These are phyloP conservation scores for Leptura quadrifasciata DNA, from an alignment of 2,888 invertebrate genomes.

Conservation along the genomic window DNA sequence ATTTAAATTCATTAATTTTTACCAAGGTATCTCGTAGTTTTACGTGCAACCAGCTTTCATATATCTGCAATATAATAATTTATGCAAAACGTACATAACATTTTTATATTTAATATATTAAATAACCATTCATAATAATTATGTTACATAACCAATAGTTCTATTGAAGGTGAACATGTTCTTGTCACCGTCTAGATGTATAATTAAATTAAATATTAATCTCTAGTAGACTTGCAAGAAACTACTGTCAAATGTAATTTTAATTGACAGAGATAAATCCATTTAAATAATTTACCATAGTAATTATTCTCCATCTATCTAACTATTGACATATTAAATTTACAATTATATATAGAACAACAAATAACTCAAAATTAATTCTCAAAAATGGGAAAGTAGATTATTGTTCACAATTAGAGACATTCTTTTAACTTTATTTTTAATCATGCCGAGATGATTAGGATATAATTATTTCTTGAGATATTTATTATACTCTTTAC, in stretches of 20 bases:
- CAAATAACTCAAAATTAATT: no score
- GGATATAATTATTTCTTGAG: no score
- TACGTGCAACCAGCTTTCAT: no score
- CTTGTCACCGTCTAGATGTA: slow-evolving; percentile 15
- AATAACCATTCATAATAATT: background rate
- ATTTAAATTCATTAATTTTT: no score
- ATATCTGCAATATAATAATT: background rate
- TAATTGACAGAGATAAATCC: background rate
- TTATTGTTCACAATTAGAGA: no score
- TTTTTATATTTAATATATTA: background rate
- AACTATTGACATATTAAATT: background rate
- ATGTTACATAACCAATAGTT: background rate
- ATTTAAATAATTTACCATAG: slow-evolving; percentile 8
- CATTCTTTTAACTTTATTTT: no score
- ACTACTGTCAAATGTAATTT: background rate
- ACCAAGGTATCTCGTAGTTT: no score
- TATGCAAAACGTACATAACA: background rate
- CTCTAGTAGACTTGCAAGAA: slow-evolving; percentile 14
- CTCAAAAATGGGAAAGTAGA: no score
- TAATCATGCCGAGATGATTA: no score
- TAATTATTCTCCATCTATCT: background rate
- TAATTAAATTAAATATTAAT: slow-evolving; percentile 25
- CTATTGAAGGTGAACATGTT: slow-evolving; percentile 28
- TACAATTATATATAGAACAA: no score
- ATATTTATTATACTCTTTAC: no score